Evolutionary conservation across 2,888 invertebrate species (phyloP), one percentile per base, ranked within the genome.

Genomic region (Agrochola litura): DNA sequence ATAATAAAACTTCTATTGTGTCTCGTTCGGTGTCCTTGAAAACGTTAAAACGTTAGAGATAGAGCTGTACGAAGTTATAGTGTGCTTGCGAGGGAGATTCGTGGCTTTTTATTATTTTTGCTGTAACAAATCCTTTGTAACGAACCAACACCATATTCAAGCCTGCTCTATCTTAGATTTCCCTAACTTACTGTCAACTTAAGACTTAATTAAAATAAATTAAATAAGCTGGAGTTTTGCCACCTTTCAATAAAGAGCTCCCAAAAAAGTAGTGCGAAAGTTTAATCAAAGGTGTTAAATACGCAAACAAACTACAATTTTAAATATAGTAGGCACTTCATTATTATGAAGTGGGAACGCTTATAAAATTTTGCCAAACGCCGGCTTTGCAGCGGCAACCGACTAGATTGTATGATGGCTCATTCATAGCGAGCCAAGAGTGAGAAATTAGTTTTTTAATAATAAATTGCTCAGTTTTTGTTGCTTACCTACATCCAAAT

Each of bases 391-490:
- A 73, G 75, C 77, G 71, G 65, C 85, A 82, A 73, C 78, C 70
- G 67, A 61, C 78, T 76, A 86, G 79, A 87, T 83, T 89, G 82
- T 87, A 66, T 67, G 84, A 82, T 84, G 71, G 84, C 84, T 81
- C 88, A 89, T 87, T 88, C 88, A 87, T 61, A 79, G 76, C 77
- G 74, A 74, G 67, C 64, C 69, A 79, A 71, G 77, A 79, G 71
- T 64, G 80, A 82, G 79, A 87, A 88, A 88, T 88, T 88, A 89
- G 89, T 84, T 88, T 88, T 89, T 89, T 87, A 89, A 88, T 88
- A 88, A 74, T 73, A 78, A 74, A 76, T 72, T 70, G 64, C 66
- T 65, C 75, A 78, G 65, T 68, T 82, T 88, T 86, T 84, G 61
- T 58, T 65, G 64, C 71, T 66, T 12, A 46, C 72, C 61, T 52